These are phyloP conservation scores for Drosophila insularis DNA, from an alignment of 1,140 invertebrate genomes.

Conservation along the genomic window DNA sequence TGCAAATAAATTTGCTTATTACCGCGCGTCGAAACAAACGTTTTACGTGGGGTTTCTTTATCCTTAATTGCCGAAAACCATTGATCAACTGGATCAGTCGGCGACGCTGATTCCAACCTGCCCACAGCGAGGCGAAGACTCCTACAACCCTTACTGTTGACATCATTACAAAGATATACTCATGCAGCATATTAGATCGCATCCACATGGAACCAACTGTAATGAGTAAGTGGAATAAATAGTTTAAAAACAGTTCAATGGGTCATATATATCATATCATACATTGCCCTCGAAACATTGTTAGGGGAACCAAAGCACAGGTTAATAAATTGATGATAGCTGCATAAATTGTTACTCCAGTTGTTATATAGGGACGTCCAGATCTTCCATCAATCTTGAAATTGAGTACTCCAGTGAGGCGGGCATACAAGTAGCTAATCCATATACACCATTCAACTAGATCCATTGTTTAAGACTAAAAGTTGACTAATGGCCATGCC, in stretches of 20 bases:
- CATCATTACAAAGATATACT: conserved; percentile 14
- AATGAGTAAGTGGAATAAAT: neutral
- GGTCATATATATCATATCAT: neutral
- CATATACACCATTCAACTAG: conserved; percentile 3
- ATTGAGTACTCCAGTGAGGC: conserved; percentile 17
- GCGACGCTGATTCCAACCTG: conserved; percentile 3
- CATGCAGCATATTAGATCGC: neutral
- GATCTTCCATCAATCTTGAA: conserved; percentile 32
- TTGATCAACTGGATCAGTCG: conserved; percentile 3
- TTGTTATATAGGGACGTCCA: neutral
- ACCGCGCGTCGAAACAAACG: conserved; percentile 16
- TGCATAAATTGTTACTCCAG: neutral
- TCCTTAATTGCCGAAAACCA: neutral
- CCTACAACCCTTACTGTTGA: neutral
- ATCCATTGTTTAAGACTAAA: neutral
- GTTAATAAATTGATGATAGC: neutral
- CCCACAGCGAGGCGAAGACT: neutral
- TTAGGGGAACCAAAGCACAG: neutral
- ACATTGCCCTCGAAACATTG: neutral
- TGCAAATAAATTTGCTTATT: conserved; percentile 10
- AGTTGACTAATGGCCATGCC: neutral
- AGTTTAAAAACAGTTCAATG: neutral
- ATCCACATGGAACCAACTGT: neutral
- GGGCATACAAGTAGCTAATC: neutral
- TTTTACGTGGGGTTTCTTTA: conserved; percentile 12